Percentiles rank a stretch among this genome's conserved stretches.
phyloP scores from a whole-genome alignment of 1,140 invertebrate genomes.

The Eumaeus atala region DNA sequence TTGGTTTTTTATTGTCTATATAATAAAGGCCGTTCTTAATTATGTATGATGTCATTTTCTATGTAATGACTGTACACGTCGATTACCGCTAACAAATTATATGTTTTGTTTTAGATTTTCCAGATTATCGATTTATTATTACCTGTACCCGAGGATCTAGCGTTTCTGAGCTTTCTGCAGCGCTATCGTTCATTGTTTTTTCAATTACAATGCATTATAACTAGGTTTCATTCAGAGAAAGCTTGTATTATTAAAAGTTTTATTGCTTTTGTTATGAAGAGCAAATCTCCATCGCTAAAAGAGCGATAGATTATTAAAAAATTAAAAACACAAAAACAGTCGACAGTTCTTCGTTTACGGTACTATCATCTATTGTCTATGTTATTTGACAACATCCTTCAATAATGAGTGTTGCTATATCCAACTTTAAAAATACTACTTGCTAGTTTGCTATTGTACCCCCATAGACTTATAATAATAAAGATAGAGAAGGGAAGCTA shows the following conservation, averaged over 20 bases:
- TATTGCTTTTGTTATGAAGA: slow-evolving; percentile 28
- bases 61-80: too few relatives aligned
- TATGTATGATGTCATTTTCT: too few relatives aligned
- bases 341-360: slow-evolving; percentile 6
- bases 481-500: too few relatives aligned
- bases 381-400: too few relatives aligned
- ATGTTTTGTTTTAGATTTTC: slow-evolving; percentile 1
- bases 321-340: slow-evolving; percentile 21
- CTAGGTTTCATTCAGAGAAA: slow-evolving; percentile 37
- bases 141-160: slow-evolving; percentile 78
- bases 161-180: slow-evolving; percentile 66
- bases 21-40: too few relatives aligned
- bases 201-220: slow-evolving; percentile 51
- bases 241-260: slow-evolving; percentile 21
- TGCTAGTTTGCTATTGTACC: too few relatives aligned
- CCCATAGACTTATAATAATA: too few relatives aligned
- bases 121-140: slow-evolving; percentile 60
- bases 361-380: too few relatives aligned
- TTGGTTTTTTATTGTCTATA: too few relatives aligned
- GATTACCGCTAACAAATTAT: too few relatives aligned
- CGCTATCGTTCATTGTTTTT: slow-evolving; percentile 65
- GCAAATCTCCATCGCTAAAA: slow-evolving; percentile 35
- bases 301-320: slow-evolving; percentile 21
- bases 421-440: too few relatives aligned
- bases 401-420: too few relatives aligned